phyloP scores from a whole-genome alignment of 2,113 vertebrate species.

The Castor canadensis region DNA sequence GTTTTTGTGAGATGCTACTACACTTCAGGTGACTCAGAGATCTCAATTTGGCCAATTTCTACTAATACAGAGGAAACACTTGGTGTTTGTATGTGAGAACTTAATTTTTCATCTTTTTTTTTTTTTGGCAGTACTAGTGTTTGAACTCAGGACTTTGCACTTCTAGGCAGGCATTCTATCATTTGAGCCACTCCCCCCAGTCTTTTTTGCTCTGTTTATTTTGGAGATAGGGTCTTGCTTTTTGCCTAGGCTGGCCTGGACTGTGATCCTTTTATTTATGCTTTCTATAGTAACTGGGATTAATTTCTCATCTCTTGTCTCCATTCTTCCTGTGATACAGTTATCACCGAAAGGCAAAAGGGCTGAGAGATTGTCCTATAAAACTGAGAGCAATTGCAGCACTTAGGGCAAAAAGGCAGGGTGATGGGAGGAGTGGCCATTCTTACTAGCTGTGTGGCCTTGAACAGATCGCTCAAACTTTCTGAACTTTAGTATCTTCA shows the following conservation, averaged over 20 bases:
- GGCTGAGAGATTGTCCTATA: background rate
- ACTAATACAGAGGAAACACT: background rate
- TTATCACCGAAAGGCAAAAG: background rate
- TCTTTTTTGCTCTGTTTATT: too few relatives aligned
- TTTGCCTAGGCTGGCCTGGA: too few relatives aligned
- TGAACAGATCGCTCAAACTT: background rate
- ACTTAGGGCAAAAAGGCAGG: background rate
- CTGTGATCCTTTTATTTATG: too few relatives aligned
- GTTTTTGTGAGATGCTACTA: background rate
- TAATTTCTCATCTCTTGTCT: background rate
- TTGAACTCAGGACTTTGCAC: too few relatives aligned
- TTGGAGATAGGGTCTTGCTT: too few relatives aligned
- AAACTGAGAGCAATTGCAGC: background rate
- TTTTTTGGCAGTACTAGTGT: too few relatives aligned
- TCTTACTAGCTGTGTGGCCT: constrained; percentile 26
- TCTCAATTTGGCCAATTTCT: background rate
- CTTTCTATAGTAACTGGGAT: too few relatives aligned
- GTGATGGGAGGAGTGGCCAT: background rate
- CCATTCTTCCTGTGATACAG: background rate
- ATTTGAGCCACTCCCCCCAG: too few relatives aligned
- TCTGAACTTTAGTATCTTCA: constrained; percentile 37
- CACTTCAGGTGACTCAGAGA: background rate
- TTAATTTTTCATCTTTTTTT: background rate
- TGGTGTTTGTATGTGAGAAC: background rate
- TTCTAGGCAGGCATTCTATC: too few relatives aligned